These are phyloP conservation scores for Chloroceryle amazona DNA, from an alignment of 2,797 vertebrate genomes.

Conservation along the genomic window DNA sequence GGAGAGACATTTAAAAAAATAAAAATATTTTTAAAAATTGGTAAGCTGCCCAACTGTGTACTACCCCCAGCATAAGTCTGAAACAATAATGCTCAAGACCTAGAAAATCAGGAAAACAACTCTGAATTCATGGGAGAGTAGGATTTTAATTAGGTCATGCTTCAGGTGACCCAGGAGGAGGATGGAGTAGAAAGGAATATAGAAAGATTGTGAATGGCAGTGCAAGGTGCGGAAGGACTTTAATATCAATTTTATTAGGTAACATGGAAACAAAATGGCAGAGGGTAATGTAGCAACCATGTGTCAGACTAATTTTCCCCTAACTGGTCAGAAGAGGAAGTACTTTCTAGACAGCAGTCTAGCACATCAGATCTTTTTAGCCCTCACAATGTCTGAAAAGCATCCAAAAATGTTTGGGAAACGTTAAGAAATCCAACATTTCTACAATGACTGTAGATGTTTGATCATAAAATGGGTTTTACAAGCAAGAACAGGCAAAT, in stretches of 20 bases:
- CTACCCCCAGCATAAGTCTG: fast-evolving
- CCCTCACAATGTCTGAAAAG: slow-evolving; percentile 1
- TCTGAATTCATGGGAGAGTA: not conserved
- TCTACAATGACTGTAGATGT: not conserved
- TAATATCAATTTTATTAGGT: not conserved
- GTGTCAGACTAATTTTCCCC: not conserved
- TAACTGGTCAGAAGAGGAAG: not conserved
- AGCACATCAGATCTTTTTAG: not conserved
- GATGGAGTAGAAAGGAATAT: not conserved
- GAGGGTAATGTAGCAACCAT: not conserved
- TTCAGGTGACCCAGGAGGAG: not conserved
- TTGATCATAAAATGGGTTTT: not conserved
- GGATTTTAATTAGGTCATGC: not conserved
- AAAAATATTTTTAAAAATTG: too few species aligned
- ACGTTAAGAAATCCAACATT: not conserved
- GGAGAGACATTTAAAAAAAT: not conserved
- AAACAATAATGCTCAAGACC: not conserved
- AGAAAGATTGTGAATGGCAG: not conserved
- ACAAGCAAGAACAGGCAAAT: not conserved
- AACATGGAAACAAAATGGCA: not conserved
- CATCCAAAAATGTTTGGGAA: not conserved
- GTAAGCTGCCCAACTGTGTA: not conserved
- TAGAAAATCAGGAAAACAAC: not conserved
- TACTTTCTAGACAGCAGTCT: not conserved
- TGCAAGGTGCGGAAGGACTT: not conserved